Conservation (phyloP, 2,113 vertebrate genomes). For the Saimiri boliviensis region DNA sequence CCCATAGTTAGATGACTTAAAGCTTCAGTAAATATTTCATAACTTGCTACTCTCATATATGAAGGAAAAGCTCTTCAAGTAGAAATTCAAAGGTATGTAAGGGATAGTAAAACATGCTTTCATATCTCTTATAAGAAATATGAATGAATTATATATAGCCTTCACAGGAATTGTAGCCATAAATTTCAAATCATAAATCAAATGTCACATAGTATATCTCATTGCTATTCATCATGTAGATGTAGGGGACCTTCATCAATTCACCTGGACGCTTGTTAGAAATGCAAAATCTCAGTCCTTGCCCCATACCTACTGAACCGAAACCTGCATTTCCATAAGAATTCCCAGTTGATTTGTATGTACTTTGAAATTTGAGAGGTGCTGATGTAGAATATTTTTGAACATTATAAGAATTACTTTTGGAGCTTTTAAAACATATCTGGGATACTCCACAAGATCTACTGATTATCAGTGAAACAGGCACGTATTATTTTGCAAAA, state of each 20-base stretch:
- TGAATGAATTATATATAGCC: background rate
- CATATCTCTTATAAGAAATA: background rate
- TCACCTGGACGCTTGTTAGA: background rate
- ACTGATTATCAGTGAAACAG: background rate
- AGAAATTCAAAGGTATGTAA: background rate
- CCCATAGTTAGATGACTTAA: background rate
- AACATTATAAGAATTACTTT: background rate
- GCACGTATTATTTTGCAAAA: background rate
- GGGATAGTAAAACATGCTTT: background rate
- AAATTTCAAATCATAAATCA: background rate
- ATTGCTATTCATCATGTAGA: background rate
- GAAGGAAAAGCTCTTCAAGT: constrained; percentile 2
- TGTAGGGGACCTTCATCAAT: background rate
- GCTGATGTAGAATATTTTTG: background rate
- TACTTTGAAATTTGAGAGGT: background rate
- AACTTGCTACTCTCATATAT: background rate
- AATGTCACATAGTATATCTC: background rate
- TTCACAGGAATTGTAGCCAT: background rate
- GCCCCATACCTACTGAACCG: background rate
- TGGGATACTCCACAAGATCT: background rate
- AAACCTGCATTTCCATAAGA: background rate
- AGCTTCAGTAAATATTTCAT: constrained; percentile 36
- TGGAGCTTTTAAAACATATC: background rate
- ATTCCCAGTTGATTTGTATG: background rate
- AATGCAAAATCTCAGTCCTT: background rate